phyloP scores from a whole-genome alignment of 2,797 vertebrate species.

The Hyperoplus lanceolatus region DNA sequence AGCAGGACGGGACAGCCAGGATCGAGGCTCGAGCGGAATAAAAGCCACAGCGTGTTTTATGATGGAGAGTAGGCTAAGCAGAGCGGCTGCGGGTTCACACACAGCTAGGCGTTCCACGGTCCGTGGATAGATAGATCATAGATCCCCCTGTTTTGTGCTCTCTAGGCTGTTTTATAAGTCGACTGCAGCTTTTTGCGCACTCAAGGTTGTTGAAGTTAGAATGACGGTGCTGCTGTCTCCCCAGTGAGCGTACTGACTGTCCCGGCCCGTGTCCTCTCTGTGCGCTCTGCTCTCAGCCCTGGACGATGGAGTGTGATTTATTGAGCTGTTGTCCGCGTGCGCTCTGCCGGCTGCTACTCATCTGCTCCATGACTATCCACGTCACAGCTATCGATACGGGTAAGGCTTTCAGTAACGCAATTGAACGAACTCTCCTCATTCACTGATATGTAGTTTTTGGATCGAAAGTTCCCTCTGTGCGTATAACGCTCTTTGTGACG shows the following conservation, averaged over 20 bases:
- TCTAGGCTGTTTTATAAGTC: too few species aligned
- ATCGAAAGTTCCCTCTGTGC: background rate
- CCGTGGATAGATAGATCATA: too few species aligned
- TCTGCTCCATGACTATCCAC: slow-evolving; percentile 54
- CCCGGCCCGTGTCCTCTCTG: background rate
- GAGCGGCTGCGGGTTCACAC: background rate
- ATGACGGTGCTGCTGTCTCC: slow-evolving; percentile 4
- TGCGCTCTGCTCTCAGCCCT: background rate
- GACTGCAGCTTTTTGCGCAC: too few species aligned
- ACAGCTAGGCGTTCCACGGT: background rate
- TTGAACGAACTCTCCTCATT: slow-evolving; percentile 1
- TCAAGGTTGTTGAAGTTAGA: background rate
- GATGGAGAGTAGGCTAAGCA: slow-evolving; percentile 50
- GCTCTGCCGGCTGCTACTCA: slow-evolving; percentile 69
- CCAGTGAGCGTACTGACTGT: slow-evolving; percentile 22
- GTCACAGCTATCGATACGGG: slow-evolving; percentile 83
- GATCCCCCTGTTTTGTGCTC: too few species aligned
- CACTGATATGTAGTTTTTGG: background rate
- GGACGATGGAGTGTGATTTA: slow-evolving; percentile 66
- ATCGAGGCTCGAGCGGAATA: slow-evolving; percentile 40
- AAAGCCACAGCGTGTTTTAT: slow-evolving; percentile 40
- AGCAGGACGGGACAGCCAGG: slow-evolving; percentile 46
- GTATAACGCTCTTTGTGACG: background rate
- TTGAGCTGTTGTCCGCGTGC: slow-evolving; percentile 42
- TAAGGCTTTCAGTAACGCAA: slow-evolving; percentile 54